A percentile compares a stretch with the other conserved stretches of the same genome.
Evolutionary conservation across 2,888 invertebrate species (phyloP).

Genomic region (Zaprionus lineosus): DNA sequence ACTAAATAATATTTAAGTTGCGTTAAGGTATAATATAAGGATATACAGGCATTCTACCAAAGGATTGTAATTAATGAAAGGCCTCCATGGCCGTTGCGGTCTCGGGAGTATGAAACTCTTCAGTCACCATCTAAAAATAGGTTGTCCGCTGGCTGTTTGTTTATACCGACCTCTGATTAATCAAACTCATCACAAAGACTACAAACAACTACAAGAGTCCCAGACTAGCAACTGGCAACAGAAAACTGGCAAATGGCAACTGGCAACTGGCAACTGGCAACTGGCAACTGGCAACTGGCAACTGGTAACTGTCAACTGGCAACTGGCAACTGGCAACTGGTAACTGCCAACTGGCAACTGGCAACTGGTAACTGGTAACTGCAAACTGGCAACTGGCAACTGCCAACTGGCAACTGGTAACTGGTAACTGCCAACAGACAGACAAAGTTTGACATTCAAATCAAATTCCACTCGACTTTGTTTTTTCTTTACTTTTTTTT

Average conservation of each 20-base stretch:
- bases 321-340: conserved; percentile 6
- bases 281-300: conserved; percentile 18
- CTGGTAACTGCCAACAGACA: conserved; percentile 16
- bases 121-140: conserved; percentile 49
- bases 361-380: background rate
- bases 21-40: no score
- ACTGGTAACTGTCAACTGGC: background rate
- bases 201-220: conserved; percentile 21
- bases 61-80: conserved; percentile 29
- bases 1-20: no score
- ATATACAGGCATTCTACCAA: no score
- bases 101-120: conserved; percentile 18
- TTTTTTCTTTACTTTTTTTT: conserved; percentile 6
- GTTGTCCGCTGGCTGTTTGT: conserved; percentile 22
- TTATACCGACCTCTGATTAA: conserved; percentile 42
- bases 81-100: conserved; percentile 26
- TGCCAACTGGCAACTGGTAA: conserved; percentile 8
- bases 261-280: conserved; percentile 5
- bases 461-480: conserved; percentile 15
- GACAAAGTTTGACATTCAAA: conserved; percentile 29
- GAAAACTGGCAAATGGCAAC: background rate
- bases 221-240: background rate
- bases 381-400: background rate
- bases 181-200: conserved; percentile 22
- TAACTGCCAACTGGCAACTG: conserved; percentile 12